These are phyloP conservation scores for Pica pica DNA, from an alignment of 2,113 vertebrate species.

Conservation along the genomic window DNA sequence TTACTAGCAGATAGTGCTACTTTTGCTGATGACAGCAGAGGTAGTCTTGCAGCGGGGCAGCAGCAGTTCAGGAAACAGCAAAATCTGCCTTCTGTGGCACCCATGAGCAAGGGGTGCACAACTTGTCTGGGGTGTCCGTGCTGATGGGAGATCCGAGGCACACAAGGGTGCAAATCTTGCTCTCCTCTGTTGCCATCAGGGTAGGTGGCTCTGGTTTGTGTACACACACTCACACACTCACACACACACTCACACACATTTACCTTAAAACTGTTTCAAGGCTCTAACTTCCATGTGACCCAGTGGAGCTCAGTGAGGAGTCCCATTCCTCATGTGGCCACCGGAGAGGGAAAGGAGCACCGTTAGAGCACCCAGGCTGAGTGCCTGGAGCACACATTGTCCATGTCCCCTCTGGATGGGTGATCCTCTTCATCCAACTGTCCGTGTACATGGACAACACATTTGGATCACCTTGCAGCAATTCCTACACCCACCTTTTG, in stretches of 20 bases:
- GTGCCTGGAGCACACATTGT: neutral
- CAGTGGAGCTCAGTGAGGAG: neutral
- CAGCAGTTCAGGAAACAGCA: neutral
- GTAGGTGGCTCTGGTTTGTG: neutral
- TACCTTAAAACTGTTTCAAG: neutral
- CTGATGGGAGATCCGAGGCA: neutral
- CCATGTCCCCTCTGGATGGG: neutral
- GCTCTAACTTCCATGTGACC: neutral
- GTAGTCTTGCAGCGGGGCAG: neutral
- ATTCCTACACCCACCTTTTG: neutral
- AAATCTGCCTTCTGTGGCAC: neutral
- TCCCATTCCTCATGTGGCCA: neutral
- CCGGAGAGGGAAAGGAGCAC: neutral
- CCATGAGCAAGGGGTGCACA: neutral
- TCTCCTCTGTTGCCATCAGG: neutral
- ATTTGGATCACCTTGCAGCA: neutral
- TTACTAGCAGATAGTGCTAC: neutral
- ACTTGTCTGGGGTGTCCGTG: neutral
- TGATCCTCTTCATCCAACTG: neutral
- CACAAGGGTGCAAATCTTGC: neutral
- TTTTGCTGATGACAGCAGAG: neutral
- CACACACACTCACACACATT: too few species aligned
- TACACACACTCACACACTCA: too few species aligned
- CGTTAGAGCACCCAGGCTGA: neutral
- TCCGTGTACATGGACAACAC: neutral